Conservation (phyloP, 2,797 vertebrate genomes). For the Nothura maculosa region DNA sequence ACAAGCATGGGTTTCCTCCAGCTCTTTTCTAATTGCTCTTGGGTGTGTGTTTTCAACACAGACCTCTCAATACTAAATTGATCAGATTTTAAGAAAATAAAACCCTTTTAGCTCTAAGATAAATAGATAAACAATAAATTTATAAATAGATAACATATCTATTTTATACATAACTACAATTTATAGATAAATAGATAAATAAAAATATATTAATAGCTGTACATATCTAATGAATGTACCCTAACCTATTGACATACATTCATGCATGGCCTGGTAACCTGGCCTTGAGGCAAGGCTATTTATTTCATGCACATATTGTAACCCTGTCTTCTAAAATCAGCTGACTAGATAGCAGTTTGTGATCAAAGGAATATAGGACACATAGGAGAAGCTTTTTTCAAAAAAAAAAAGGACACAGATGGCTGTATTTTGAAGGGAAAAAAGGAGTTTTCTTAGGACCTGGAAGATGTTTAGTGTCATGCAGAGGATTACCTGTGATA, state of each 20-base stretch:
- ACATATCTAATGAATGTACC: background rate
- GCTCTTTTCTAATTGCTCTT: background rate
- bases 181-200: no score
- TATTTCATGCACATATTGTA: background rate
- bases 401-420: background rate
- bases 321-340: background rate
- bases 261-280: background rate
- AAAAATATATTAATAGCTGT: background rate
- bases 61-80: background rate
- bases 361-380: background rate
- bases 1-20: background rate
- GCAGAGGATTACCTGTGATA: background rate
- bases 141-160: no score
- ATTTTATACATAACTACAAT: no score
- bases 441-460: background rate
- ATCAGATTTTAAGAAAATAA: background rate
- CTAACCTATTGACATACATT: background rate
- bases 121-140: background rate
- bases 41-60: background rate
- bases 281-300: background rate
- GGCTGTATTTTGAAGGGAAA: background rate
- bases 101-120: background rate
- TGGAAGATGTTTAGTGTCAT: constrained; percentile 6
- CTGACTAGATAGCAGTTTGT: background rate
- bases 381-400: background rate